Conservation (phyloP, 2,113 vertebrate species). For the Oophaga pumilio region DNA sequence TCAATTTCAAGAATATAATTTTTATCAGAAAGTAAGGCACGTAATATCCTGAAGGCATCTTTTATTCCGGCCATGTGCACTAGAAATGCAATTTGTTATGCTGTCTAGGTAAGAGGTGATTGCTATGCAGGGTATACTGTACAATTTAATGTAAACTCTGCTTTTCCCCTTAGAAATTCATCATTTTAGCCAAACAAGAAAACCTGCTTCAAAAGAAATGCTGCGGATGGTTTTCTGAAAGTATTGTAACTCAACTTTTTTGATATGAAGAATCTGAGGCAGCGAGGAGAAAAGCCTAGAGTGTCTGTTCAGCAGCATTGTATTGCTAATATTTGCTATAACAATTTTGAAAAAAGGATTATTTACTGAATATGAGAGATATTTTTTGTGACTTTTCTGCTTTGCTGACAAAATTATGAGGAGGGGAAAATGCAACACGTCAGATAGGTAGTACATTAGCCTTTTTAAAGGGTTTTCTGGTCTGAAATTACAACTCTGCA, state of each 20-base stretch:
- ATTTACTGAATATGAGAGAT: neutral
- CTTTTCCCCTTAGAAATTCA: constrained; percentile 20
- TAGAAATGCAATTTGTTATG: constrained; percentile 31
- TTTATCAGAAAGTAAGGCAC: constrained; percentile 37
- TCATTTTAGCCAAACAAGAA: constrained; percentile 21
- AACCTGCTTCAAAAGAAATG: constrained; percentile 29
- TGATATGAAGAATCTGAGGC: neutral
- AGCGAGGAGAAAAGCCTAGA: neutral
- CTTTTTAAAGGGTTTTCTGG: too few relatives aligned
- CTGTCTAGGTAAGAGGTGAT: constrained; percentile 16
- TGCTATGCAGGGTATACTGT: constrained; percentile 37
- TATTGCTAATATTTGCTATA: neutral
- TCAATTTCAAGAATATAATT: constrained; percentile 22
- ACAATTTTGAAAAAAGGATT: neutral
- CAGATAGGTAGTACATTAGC: neutral
- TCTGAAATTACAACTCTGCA: too few relatives aligned
- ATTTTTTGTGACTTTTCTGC: neutral
- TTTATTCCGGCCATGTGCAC: constrained; percentile 1
- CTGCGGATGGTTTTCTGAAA: neutral
- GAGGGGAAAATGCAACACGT: neutral
- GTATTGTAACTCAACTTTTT: neutral
- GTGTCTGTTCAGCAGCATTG: too few relatives aligned
- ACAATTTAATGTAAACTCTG: constrained; percentile 10
- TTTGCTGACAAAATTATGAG: neutral
- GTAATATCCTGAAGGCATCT: constrained; percentile 2